Evolutionary conservation across 2,888 invertebrate species (phyloP).

Genomic region (Molanna angustata): DNA sequence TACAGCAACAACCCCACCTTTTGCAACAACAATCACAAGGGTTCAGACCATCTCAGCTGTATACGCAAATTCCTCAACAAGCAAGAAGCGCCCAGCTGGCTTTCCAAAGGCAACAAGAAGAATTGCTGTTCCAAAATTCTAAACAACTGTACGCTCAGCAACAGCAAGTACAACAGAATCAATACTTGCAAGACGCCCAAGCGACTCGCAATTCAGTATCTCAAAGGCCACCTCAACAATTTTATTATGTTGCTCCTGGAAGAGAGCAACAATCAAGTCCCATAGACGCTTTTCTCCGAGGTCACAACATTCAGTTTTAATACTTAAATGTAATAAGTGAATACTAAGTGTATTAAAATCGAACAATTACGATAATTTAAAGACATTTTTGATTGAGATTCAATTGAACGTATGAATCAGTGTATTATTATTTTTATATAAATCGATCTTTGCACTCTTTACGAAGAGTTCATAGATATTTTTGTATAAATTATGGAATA

Average conservation of each 20-base stretch:
- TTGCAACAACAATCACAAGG: slow-evolving; percentile 47
- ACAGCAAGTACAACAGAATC: slow-evolving; percentile 66
- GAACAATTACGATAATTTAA: slow-evolving; percentile 41
- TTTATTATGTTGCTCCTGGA: slow-evolving; percentile 60
- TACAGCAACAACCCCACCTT: slow-evolving; percentile 62
- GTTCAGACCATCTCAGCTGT: slow-evolving; percentile 47
- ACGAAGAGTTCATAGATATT: too few species aligned
- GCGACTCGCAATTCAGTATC: slow-evolving; percentile 51
- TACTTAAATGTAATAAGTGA: slow-evolving; percentile 27
- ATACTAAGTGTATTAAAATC: slow-evolving; percentile 36
- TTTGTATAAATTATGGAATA: too few species aligned
- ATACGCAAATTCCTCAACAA: slow-evolving; percentile 41
- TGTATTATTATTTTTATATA: too few species aligned
- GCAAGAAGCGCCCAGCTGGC: slow-evolving; percentile 48
- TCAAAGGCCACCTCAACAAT: slow-evolving; percentile 41
- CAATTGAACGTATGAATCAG: too few species aligned
- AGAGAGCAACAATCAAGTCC: slow-evolving; percentile 58
- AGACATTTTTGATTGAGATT: slow-evolving; percentile 13
- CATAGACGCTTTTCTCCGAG: slow-evolving; percentile 77
- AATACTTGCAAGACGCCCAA: slow-evolving; percentile 58
- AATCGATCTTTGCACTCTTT: too few species aligned
- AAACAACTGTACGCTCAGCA: slow-evolving; percentile 65
- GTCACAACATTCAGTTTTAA: slow-evolving; percentile 65
- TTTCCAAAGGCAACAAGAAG: slow-evolving; percentile 61
- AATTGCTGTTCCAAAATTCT: slow-evolving; percentile 60